Conservation (phyloP, 2,113 vertebrate species). For the Camelus dromedarius region DNA sequence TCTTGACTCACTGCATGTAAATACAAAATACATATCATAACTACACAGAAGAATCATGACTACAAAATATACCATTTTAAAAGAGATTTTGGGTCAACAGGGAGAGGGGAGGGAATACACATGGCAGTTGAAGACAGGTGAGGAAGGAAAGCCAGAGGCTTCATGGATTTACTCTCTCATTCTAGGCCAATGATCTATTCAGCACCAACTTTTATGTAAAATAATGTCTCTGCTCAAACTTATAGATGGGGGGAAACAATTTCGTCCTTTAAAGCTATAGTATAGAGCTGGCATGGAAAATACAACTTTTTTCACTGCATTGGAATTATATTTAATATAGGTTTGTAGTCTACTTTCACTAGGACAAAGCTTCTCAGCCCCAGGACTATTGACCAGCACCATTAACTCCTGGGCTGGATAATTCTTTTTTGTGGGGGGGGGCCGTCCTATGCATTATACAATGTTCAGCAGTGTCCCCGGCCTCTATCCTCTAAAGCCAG, state of each 20-base stretch:
- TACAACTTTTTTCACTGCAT: background rate
- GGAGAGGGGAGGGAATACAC: background rate
- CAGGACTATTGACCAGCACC: background rate
- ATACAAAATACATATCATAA: background rate
- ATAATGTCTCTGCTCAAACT: background rate
- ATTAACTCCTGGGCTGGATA: background rate
- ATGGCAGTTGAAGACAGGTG: background rate
- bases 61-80: background rate
- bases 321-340: background rate
- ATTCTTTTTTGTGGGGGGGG: background rate
- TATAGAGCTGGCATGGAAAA: background rate
- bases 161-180: background rate
- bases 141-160: background rate
- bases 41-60: background rate
- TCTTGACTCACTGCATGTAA: background rate
- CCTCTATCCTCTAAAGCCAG: background rate
- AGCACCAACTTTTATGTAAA: background rate
- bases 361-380: background rate
- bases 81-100: background rate
- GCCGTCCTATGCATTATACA: background rate
- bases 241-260: background rate
- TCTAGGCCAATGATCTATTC: background rate
- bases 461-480: background rate
- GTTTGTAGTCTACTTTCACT: background rate
- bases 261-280: background rate